Evolutionary conservation across 2,888 invertebrate species (phyloP).

Genomic region (Cryptus viduatorius): DNA sequence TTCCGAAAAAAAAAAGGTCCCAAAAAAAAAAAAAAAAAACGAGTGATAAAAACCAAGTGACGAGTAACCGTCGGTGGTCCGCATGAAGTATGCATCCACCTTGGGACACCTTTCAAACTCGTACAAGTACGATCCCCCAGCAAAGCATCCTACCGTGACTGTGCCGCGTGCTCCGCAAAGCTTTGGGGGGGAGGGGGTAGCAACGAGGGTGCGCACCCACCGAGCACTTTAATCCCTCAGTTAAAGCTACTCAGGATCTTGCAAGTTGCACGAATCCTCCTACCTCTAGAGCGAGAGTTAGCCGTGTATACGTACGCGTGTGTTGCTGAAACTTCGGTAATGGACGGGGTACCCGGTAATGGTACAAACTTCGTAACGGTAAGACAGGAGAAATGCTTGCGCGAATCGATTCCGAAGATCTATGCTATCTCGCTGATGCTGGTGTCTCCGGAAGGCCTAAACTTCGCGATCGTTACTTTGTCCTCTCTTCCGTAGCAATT

Average conservation of each 20-base stretch:
- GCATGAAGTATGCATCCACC: slow-evolving; percentile 23
- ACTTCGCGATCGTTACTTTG: background rate
- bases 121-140: slow-evolving; percentile 7
- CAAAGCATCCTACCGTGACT: background rate
- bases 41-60: background rate
- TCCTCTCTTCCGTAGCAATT: background rate
- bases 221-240: slow-evolving; percentile 66
- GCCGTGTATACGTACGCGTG: slow-evolving; percentile 11
- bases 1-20: background rate
- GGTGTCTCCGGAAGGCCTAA: background rate
- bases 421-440: background rate
- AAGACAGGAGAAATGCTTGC: slow-evolving; percentile 35
- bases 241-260: slow-evolving; percentile 50
- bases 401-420: slow-evolving; percentile 21
- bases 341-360: slow-evolving; percentile 56
- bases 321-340: slow-evolving; percentile 57
- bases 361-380: slow-evolving; percentile 38
- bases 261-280: slow-evolving; percentile 34
- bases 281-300: background rate
- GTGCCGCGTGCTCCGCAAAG: slow-evolving; percentile 19
- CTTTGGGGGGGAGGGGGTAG: background rate
- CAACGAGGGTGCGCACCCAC: slow-evolving; percentile 8
- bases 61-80: slow-evolving; percentile 4
- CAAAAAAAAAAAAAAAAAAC: background rate
- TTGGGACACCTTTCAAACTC: slow-evolving; percentile 15